A percentile compares a stretch with the other conserved stretches of the same genome.
Evolutionary conservation across 1,140 invertebrate species (phyloP).

Genomic region (Polypedilum pembai): DNA sequence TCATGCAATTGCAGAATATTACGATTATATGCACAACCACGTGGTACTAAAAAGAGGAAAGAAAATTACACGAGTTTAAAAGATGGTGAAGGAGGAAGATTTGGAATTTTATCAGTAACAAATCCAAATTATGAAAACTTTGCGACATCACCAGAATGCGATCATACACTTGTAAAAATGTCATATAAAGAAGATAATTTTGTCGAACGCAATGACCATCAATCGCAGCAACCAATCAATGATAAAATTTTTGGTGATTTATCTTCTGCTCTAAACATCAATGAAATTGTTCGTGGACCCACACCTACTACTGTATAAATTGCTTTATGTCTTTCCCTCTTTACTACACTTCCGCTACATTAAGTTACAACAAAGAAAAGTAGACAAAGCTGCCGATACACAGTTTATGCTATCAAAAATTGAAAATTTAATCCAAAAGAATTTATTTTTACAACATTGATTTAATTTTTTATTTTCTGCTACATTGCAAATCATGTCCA

Average conservation of each 20-base stretch:
- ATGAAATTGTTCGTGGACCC: constrained; percentile 16
- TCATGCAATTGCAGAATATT: constrained; percentile 57
- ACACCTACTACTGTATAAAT: neutral
- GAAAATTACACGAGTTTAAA: constrained; percentile 30
- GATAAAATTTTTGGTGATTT: constrained; percentile 26
- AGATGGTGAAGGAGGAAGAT: constrained; percentile 30
- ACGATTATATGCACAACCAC: constrained; percentile 45
- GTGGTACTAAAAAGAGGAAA: constrained; percentile 32
- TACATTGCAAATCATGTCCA: too few species aligned
- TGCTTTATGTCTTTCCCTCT: neutral
- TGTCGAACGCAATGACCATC: neutral
- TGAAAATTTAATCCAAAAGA: neutral
- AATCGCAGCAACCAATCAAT: neutral
- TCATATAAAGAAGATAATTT: constrained; percentile 29
- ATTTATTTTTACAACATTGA: too few species aligned
- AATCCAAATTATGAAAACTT: constrained; percentile 31
- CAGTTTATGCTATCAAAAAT: neutral
- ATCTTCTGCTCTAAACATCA: constrained; percentile 17
- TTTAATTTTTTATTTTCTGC: too few species aligned
- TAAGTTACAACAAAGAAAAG: neutral
- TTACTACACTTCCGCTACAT: constrained; percentile 1
- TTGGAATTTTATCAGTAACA: constrained; percentile 30
- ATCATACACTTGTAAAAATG: constrained; percentile 26
- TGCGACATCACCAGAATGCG: neutral
- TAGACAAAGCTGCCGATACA: too few species aligned